Evolutionary conservation across 2,113 vertebrate species (phyloP).

Genomic region (Coptodon bakossiorum): DNA sequence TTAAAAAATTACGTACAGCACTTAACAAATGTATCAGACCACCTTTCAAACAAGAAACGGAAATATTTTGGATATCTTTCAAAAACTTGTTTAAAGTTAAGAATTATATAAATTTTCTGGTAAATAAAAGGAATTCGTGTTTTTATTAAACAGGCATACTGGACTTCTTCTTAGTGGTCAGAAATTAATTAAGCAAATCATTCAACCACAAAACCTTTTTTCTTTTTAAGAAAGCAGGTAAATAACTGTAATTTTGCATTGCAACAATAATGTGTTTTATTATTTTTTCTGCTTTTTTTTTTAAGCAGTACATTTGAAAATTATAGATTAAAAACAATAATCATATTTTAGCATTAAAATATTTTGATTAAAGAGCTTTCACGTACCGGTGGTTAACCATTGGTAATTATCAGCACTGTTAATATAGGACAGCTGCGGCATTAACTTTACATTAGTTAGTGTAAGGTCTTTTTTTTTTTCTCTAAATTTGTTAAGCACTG

Average conservation of each 20-base stretch:
- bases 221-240: background rate
- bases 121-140: background rate
- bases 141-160: background rate
- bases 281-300: background rate
- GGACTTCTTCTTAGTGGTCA: background rate
- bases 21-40: background rate
- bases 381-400: background rate
- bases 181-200: background rate
- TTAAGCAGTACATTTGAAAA: background rate
- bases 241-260: background rate
- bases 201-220: background rate
- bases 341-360: background rate
- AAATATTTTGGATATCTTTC: background rate
- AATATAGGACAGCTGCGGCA: background rate
- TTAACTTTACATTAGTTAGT: background rate
- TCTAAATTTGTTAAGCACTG: background rate
- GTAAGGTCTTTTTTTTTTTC: background rate
- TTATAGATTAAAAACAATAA: background rate
- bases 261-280: background rate
- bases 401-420: background rate
- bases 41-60: background rate
- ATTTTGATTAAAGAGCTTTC: background rate
- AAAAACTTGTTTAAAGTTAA: background rate
- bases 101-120: background rate
- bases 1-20: background rate